Evolutionary conservation across 2,888 invertebrate species (phyloP).

Genomic region (Agriopis leucophaearia): DNA sequence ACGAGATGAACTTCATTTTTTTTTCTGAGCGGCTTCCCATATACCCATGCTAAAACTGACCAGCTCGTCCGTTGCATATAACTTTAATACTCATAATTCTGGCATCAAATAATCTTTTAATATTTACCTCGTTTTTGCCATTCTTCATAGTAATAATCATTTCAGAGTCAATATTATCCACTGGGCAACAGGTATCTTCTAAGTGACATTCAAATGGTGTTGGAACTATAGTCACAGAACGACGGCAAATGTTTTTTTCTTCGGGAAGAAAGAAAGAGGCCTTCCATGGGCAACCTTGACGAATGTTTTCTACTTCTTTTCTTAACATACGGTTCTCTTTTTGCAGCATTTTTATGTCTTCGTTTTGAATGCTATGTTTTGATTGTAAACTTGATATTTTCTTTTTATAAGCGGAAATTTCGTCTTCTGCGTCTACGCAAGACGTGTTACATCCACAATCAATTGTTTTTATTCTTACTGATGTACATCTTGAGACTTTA

Average conservation of each 20-base stretch:
- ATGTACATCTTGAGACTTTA: slow-evolving; percentile 56
- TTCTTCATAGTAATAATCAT: slow-evolving; percentile 80
- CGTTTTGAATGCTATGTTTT: slow-evolving; percentile 57
- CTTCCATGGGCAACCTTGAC: slow-evolving; percentile 53
- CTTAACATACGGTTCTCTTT: slow-evolving; percentile 68
- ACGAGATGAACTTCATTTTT: no score
- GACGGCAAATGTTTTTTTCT: slow-evolving; percentile 32
- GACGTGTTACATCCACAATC: slow-evolving; percentile 60
- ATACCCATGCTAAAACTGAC: no score
- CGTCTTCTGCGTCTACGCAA: slow-evolving; percentile 43
- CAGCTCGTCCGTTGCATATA: no score
- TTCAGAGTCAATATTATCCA: slow-evolving; percentile 71
- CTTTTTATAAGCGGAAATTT: slow-evolving; percentile 52
- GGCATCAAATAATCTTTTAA: no score
- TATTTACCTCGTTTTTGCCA: slow-evolving; percentile 68
- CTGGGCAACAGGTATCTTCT: slow-evolving; percentile 48
- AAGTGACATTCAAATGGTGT: slow-evolving; percentile 60
- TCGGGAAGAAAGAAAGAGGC: slow-evolving; percentile 41
- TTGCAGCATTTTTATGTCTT: slow-evolving; percentile 64
- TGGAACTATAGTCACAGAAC: slow-evolving; percentile 49
- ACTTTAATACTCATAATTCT: no score
- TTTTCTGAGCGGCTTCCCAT: no score
- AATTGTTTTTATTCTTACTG: slow-evolving; percentile 52
- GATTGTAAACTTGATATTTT: slow-evolving; percentile 61
- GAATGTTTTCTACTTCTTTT: slow-evolving; percentile 63